Percentiles rank a stretch among this genome's conserved stretches.
Conservation (phyloP, 2,797 vertebrate genomes). For the Pitangus sulphuratus region DNA sequence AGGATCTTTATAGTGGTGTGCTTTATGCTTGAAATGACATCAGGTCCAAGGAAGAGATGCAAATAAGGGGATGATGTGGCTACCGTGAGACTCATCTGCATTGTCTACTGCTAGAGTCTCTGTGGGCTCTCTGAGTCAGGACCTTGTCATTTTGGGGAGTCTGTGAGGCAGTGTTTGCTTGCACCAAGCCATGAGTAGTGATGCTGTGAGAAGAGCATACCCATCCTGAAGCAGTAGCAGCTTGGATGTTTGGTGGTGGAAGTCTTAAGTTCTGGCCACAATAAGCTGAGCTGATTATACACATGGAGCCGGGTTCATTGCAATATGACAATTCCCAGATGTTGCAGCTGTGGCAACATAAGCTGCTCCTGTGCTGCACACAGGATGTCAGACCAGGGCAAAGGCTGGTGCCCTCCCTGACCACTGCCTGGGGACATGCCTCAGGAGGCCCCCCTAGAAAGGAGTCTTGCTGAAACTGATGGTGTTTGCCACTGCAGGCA, state of each 20-base stretch:
- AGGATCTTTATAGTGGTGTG: background rate
- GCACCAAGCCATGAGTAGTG: background rate
- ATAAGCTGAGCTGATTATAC: background rate
- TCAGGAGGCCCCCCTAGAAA: background rate
- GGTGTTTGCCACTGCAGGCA: background rate
- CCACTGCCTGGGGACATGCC: background rate
- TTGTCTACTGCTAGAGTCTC: background rate
- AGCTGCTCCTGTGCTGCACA: background rate
- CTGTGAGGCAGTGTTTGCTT: background rate
- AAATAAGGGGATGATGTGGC: background rate
- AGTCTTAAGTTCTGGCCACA: background rate
- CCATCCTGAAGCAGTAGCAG: background rate
- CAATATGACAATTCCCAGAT: background rate
- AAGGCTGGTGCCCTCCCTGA: background rate
- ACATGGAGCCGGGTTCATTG: fast-evolving
- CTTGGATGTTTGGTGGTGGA: background rate
- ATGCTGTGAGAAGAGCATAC: background rate
- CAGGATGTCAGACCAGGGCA: background rate
- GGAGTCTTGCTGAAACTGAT: background rate
- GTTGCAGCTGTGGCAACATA: background rate
- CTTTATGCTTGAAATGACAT: background rate
- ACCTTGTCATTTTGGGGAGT: background rate
- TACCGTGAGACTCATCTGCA: background rate
- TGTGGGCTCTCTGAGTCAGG: background rate
- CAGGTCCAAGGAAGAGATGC: background rate